These are phyloP conservation scores for Pristiophorus japonicus DNA, from an alignment of 2,113 vertebrate species.

Conservation along the genomic window DNA sequence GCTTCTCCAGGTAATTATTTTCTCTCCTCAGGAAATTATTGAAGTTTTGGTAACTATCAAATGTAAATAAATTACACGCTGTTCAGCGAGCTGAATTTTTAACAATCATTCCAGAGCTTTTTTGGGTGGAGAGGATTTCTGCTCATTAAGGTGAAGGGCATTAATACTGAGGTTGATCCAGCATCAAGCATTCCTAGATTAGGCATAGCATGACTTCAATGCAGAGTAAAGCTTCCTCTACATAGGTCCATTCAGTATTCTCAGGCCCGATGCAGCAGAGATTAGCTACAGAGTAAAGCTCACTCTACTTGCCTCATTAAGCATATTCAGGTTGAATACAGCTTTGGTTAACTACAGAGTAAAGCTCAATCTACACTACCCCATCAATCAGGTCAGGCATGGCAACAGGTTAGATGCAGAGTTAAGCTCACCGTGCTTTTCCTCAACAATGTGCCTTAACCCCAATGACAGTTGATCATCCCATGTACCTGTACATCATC, in stretches of 20 bases:
- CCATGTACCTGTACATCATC: too few species aligned
- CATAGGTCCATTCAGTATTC: too few species aligned
- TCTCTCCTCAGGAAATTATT: not conserved
- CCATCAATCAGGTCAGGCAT: too few species aligned
- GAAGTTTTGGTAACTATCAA: not conserved
- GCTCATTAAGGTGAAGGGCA: not conserved
- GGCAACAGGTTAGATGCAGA: too few species aligned
- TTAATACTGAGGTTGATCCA: not conserved
- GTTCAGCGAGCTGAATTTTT: not conserved
- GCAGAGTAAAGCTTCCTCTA: not conserved
- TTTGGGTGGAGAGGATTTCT: not conserved
- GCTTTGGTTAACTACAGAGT: too few species aligned
- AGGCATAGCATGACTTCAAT: not conserved
- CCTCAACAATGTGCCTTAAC: not conserved
- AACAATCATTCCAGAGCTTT: not conserved
- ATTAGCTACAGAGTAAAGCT: not conserved
- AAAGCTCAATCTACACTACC: too few species aligned
- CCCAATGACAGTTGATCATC: not conserved
- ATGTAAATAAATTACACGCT: not conserved
- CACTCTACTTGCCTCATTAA: not conserved
- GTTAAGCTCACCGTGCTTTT: not conserved
- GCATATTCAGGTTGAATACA: too few species aligned
- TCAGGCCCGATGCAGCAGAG: not conserved
- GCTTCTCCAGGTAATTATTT: not conserved
- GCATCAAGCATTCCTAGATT: not conserved